A percentile compares a stretch with the other conserved stretches of the same genome.
Conservation (phyloP, 2,797 vertebrate genomes). For the Bryconaethiops microstoma region DNA sequence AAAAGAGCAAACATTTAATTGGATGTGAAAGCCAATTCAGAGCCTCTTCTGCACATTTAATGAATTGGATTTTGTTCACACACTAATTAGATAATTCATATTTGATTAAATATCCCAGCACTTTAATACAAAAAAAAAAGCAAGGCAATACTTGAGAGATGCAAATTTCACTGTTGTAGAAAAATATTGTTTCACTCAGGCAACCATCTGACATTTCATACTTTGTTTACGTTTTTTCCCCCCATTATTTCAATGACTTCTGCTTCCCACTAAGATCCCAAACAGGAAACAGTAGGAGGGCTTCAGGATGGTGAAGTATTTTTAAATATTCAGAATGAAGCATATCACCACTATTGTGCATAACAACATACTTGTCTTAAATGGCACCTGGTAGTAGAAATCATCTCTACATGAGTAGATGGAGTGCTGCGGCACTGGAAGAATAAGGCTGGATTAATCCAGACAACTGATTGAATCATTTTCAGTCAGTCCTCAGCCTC, state of each 20-base stretch:
- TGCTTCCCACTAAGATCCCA: neutral
- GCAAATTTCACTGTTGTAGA: neutral
- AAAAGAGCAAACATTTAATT: conserved; percentile 73
- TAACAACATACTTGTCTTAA: neutral
- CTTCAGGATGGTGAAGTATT: neutral
- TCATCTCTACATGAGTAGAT: conserved; percentile 31
- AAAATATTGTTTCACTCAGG: conserved; percentile 14
- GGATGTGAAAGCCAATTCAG: conserved; percentile 75
- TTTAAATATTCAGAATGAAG: neutral
- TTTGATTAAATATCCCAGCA: conserved; percentile 32
- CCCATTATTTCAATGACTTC: neutral
- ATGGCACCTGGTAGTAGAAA: conserved; percentile 14
- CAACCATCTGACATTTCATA: neutral
- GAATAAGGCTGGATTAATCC: conserved; percentile 47
- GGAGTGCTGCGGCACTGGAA: neutral
- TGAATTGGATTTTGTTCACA: conserved; percentile 78
- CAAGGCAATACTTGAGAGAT: conserved; percentile 31
- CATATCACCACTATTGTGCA: neutral
- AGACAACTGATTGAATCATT: conserved; percentile 56
- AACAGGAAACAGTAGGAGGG: neutral
- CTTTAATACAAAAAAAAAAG: conserved; percentile 16
- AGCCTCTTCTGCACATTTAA: conserved; percentile 76
- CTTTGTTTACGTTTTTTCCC: neutral
- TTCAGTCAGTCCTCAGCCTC: conserved; percentile 47
- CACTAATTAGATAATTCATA: conserved; percentile 70